phyloP scores from a whole-genome alignment of 2,113 vertebrate genomes.

The Halichoeres trimaculatus region DNA sequence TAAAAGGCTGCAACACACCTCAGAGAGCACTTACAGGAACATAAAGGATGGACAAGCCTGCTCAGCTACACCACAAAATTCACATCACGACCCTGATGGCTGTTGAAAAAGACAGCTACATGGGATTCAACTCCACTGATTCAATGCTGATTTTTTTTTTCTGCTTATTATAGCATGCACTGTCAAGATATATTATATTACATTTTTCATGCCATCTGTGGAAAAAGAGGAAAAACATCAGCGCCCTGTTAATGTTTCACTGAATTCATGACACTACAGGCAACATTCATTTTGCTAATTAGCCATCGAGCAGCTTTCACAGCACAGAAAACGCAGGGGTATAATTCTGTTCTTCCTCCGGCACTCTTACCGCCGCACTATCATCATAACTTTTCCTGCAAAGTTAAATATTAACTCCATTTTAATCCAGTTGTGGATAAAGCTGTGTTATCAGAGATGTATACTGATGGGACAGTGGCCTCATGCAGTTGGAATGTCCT shows the following conservation, averaged over 20 bases:
- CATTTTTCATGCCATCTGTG: not conserved
- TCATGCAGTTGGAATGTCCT: not conserved
- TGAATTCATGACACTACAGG: not conserved
- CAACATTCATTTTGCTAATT: not conserved
- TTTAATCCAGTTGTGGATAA: slow-evolving; percentile 21
- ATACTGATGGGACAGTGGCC: not conserved
- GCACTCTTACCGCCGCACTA: not conserved
- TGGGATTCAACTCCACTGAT: too few species aligned
- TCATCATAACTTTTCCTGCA: slow-evolving; percentile 6
- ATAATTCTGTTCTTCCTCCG: not conserved
- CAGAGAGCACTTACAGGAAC: slow-evolving; percentile 5
- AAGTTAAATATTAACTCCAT: slow-evolving; percentile 15
- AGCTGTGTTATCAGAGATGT: not conserved
- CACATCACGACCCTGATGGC: not conserved
- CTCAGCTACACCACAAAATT: not conserved
- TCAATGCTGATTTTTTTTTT: not conserved
- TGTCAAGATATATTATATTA: too few species aligned
- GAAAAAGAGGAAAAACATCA: not conserved
- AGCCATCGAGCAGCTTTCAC: not conserved
- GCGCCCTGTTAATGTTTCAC: not conserved
- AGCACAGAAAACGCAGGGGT: not conserved
- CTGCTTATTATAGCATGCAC: too few species aligned
- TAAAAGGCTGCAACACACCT: slow-evolving; percentile 18
- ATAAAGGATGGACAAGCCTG: slow-evolving; percentile 31
- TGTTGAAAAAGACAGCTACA: not conserved